Evolutionary conservation across 2,797 vertebrate species (phyloP), one percentile per base, ranked within the genome.

Genomic region (Centroberyx gerrardi): DNA sequence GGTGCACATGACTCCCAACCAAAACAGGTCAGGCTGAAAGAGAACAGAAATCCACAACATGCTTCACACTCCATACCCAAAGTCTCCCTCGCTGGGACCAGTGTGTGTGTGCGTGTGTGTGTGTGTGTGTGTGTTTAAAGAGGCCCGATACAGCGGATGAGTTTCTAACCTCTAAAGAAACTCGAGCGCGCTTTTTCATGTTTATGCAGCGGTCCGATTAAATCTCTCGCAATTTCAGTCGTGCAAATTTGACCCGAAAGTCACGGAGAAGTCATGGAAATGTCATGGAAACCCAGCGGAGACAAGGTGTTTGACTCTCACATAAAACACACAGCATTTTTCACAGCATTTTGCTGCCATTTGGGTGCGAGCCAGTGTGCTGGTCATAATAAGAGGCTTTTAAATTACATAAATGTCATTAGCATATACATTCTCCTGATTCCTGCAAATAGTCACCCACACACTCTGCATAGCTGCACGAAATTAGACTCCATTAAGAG

Each of bases 21-120:
- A 66, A 88, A 91, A 48, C 84, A 86, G 88, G 86, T 88, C 89
- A 91, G 72, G 80, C 81, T 78, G 82, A 88, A 88, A 77, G 60
- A 80, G 74, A 83, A 76, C 56, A 69, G 36, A 66, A 49, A 76
- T 62, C 68, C 40, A 59, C 72, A 73, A 78, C 66, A 68, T 69
- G 56, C 60, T 55, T 81, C 62, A 46, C 56, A 40, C n/a, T 49
- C 48, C 62, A 46, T 48, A 15, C 58, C 22, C 22, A 22, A 64
- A 33, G 54, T 44, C 33, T 36, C 69, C 18, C 38, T 55, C 55
- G 5, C 15, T 55, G 12, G 49, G 48, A 38, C 18, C 38, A 42
- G 15, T 12, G 38, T 36, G 33, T 36, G 33, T 4, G 33, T 36
- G 33, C 0, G 33, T 36, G 31, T 33, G 31, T 33, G 33, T 36